A percentile compares a stretch with the other conserved stretches of the same genome.
These are phyloP conservation scores for Amphilophus citrinellus DNA, from an alignment of 2,113 vertebrate genomes.

Conservation along the genomic window DNA sequence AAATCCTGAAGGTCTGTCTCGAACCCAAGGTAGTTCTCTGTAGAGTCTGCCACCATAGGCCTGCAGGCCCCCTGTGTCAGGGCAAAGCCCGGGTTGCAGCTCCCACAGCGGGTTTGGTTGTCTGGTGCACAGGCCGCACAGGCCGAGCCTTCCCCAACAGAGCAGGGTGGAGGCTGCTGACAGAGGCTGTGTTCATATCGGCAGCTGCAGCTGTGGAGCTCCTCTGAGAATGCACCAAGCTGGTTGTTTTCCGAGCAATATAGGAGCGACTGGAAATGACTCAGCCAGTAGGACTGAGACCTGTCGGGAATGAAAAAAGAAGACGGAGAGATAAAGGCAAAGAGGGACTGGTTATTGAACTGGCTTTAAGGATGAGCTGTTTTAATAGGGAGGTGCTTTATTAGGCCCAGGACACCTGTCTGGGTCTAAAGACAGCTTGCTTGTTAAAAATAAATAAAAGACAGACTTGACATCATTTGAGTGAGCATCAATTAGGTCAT, in stretches of 20 bases:
- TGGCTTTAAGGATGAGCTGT: slow-evolving; percentile 4
- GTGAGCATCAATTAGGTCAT: slow-evolving; percentile 20
- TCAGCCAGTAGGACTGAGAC: slow-evolving; percentile 92
- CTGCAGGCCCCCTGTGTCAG: slow-evolving; percentile 91
- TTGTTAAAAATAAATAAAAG: slow-evolving; percentile 35
- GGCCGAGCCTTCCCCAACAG: slow-evolving; percentile 85
- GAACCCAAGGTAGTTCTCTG: slow-evolving; percentile 95
- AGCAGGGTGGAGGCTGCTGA: slow-evolving; percentile 87
- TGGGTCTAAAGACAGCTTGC: slow-evolving; percentile 38
- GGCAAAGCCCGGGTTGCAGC: slow-evolving; percentile 91
- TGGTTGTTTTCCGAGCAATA: slow-evolving; percentile 98
- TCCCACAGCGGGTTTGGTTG: slow-evolving; percentile 94
- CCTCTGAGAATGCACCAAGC: slow-evolving; percentile 92
- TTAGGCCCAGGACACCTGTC: slow-evolving; percentile 23
- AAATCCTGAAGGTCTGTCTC: slow-evolving; percentile 96
- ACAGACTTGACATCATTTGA: background rate
- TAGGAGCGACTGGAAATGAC: slow-evolving; percentile 92
- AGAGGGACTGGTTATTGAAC: slow-evolving; percentile 28
- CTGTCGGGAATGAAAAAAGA: slow-evolving; percentile 70
- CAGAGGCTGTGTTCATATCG: slow-evolving; percentile 90
- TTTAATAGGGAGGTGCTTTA: slow-evolving; percentile 41
- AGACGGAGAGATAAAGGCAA: background rate
- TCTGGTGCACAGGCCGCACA: slow-evolving; percentile 89
- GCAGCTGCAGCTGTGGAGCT: slow-evolving; percentile 92
- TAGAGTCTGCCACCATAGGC: slow-evolving; percentile 94